Percentiles rank a stretch among this genome's conserved stretches.
These are phyloP conservation scores for Tautogolabrus adspersus DNA, from an alignment of 2,113 vertebrate genomes.

Conservation along the genomic window DNA sequence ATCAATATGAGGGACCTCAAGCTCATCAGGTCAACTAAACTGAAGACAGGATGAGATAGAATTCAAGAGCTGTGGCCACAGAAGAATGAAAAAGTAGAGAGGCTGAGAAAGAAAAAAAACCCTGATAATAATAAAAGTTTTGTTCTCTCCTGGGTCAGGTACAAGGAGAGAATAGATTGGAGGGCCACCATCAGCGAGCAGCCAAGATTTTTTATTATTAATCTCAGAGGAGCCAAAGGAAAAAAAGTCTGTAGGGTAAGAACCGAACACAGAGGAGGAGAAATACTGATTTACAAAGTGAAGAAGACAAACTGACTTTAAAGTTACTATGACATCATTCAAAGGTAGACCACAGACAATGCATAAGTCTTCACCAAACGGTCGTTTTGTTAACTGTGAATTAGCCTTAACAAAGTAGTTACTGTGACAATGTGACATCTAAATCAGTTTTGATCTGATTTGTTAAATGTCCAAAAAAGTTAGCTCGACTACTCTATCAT, in stretches of 20 bases:
- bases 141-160: constrained; percentile 22
- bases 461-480: too few species aligned
- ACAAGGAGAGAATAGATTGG: constrained; percentile 58
- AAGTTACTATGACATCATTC: too few species aligned
- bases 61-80: constrained; percentile 50
- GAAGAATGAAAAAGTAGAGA: constrained; percentile 37
- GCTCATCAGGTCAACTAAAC: constrained; percentile 70
- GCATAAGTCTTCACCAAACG: too few species aligned
- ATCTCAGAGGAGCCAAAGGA: constrained; percentile 30
- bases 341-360: too few species aligned
- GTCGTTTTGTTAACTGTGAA: too few species aligned
- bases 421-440: too few species aligned
- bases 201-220: constrained; percentile 52
- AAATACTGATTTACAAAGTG: neutral
- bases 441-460: too few species aligned
- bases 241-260: constrained; percentile 8
- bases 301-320: neutral
- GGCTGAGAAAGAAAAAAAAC: constrained; percentile 17
- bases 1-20: constrained; percentile 73
- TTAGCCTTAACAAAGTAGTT: too few species aligned
- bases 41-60: constrained; percentile 62
- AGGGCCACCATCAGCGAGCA: constrained; percentile 62
- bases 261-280: neutral
- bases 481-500: too few species aligned
- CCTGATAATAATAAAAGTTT: constrained; percentile 24